Evolutionary conservation across 2,113 vertebrate species (phyloP).

Genomic region (Athene cunicularia): DNA sequence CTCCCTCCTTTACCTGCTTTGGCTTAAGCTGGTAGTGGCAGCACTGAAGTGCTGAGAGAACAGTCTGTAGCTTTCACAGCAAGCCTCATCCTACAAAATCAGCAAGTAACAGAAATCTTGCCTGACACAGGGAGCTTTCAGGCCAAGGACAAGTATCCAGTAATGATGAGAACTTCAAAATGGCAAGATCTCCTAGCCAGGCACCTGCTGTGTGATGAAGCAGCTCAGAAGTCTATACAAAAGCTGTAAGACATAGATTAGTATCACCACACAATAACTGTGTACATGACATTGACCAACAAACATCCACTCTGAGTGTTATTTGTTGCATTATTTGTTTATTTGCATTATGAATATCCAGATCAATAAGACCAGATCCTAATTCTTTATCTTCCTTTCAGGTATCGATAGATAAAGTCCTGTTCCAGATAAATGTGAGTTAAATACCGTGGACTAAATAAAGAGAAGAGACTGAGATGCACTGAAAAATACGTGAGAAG

Average conservation of each 20-base stretch:
- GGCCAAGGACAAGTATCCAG: background rate
- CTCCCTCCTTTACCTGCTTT: background rate
- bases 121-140: background rate
- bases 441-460: background rate
- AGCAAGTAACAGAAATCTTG: background rate
- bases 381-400: background rate
- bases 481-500: background rate
- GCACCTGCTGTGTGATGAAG: background rate
- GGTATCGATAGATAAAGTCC: background rate
- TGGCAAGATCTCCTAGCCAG: background rate
- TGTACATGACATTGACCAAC: background rate
- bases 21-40: background rate
- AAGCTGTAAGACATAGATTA: background rate
- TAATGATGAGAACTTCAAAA: background rate
- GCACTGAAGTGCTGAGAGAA: background rate
- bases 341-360: background rate
- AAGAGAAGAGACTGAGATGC: background rate
- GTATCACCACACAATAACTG: background rate
- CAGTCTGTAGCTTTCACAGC: background rate
- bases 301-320: background rate
- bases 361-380: background rate
- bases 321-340: background rate
- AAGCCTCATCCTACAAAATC: background rate
- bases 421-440: background rate
- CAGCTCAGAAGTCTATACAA: background rate